Evolutionary conservation across 2,113 vertebrate genomes (phyloP), one percentile per base, ranked within the genome.

Genomic region (Scortum barcoo): DNA sequence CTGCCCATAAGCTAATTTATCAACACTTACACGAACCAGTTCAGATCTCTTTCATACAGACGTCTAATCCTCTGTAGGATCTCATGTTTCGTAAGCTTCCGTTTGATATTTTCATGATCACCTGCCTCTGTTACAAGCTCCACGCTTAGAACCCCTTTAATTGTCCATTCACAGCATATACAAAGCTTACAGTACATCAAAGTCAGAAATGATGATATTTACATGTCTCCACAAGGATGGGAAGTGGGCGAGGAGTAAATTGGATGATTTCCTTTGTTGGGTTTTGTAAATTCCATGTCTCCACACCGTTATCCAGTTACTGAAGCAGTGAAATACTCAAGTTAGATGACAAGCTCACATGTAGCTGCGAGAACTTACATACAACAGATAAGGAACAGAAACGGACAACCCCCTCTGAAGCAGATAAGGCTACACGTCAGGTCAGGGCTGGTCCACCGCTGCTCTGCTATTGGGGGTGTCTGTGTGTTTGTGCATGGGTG

Each of bases 361-460:
- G 72, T 72, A 83, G 88, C 89, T 22, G 80, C 74, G 79, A 88
- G 88, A 86, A 90, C 84, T 78, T 69, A 90, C 89, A 82, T 71
- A 92, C 73, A 74, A 87, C 89, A 85, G 80, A 85, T 80, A 96
- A 95, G 94, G 95, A 96, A 94, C 83, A 91, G 67, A 81, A 81
- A 89, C 56, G 76, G 75, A 91, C 80, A 68, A 80, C 76, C 86
- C 90, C 88, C 81, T 92, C 85, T 82, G 83, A 93, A 92, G 92
- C 94, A 90, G 95, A 95, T 98, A 97, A 98, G 97, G 97, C 97
- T 97, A 96, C 93, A 97, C 95, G 94, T 96, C 96, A 95, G 93
- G 94, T 94, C 95, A 94, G 93, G 94, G 92, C 95, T 92, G 88
- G 93, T 95, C 94, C 94, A 94, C 91, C 83, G 86, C 90, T 66